Conservation (phyloP, 2,888 invertebrate species). For the Noctua janthe region DNA sequence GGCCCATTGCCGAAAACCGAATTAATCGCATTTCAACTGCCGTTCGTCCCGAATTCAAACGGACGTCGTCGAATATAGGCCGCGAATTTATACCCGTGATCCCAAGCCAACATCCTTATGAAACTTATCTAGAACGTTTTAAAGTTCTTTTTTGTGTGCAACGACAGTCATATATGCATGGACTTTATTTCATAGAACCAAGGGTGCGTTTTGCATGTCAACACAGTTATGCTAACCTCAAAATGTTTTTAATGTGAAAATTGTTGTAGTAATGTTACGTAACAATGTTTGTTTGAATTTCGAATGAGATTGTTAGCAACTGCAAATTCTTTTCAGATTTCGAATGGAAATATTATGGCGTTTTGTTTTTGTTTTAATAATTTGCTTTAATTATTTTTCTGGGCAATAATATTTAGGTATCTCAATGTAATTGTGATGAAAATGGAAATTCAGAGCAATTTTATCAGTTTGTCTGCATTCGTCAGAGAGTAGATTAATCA, state of each 20-base stretch:
- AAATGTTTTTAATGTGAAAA: conserved; percentile 46
- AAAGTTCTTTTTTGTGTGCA: conserved; percentile 17
- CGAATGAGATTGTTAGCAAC: conserved; percentile 28
- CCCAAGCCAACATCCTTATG: conserved; percentile 23
- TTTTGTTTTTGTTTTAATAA: conserved; percentile 30
- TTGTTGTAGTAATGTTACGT: conserved; percentile 57
- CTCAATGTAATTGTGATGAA: not conserved
- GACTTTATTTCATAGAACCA: conserved; percentile 11
- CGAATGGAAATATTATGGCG: conserved; percentile 30
- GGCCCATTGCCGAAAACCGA: conserved; percentile 76
- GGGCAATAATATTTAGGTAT: conserved; percentile 1
- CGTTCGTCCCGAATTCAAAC: conserved; percentile 77
- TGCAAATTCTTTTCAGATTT: conserved; percentile 26
- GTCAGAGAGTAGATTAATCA: not conserved
- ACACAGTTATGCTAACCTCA: conserved; percentile 33
- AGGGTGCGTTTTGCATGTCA: conserved; percentile 27
- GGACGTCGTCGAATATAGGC: conserved; percentile 79
- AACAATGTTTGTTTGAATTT: conserved; percentile 52
- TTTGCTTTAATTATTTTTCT: conserved; percentile 17
- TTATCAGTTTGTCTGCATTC: not conserved
- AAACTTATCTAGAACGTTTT: not conserved
- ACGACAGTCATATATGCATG: not conserved
- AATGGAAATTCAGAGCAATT: not conserved
- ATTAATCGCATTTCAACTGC: conserved; percentile 77
- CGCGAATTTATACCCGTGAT: conserved; percentile 66